Evolutionary conservation across 2,888 invertebrate genomes (phyloP), one percentile per base, ranked within the genome.

Genomic region (Macrostomum cliftonense): DNA sequence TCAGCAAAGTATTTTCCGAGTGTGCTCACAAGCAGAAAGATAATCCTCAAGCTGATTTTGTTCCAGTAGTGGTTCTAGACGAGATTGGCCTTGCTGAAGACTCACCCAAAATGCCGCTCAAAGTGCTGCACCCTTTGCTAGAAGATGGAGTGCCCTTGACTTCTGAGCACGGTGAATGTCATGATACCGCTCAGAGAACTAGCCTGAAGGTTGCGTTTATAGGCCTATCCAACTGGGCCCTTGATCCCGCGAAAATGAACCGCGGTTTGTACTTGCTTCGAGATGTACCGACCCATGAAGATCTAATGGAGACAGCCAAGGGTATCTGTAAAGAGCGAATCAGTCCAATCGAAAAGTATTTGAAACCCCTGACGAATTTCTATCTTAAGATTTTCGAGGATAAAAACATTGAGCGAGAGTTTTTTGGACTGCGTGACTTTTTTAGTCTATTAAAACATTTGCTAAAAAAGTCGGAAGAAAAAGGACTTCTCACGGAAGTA

Each of bases 221-320:
- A 54, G 66, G 65, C n/a, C 64, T 66, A 16, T 65, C 65, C 13
- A 66, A 65, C 57, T 67, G 67, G 67, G 64, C 66, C n/a, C 54
- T 67, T 28, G 67, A 67, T 54, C 66, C 67, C 14, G 66, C 66
- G 39, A 67, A 67, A 54, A 67, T 65, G 63, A 67, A 67, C 55
- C 49, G 66, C 51, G 66, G 64, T 13, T 63, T 66, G 17, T 55
- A 62, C 9, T 63, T 66, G 9, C 59, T 61, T 53, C 52, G 62
- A 42, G 59, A 61, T 16, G 57, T 59, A 7, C 58, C 58, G 1
- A 51, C 54, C 46, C 56, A 55, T 9, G 52, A 58, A 21, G 56
- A 59, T 42, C 52, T 55, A 37, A 55, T 57, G 42, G 51, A 57
- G 2, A 50, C 39, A 17, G 51, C 55, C 54, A 61, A 61, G 43